phyloP scores from a whole-genome alignment of 2,888 invertebrate genomes.

The Trichogramma evanescens region DNA sequence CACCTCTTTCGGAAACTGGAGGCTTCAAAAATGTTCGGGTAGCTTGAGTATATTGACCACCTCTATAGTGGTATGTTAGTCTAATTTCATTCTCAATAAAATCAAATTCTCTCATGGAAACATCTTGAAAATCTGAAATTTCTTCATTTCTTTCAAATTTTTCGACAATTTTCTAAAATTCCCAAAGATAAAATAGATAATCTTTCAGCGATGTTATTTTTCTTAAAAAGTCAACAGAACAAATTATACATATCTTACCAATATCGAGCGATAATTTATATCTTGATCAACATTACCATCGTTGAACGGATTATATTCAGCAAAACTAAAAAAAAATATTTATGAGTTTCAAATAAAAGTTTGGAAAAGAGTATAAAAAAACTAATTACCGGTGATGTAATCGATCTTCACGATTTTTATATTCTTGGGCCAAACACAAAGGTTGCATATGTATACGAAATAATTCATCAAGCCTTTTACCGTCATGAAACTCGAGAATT shows the following conservation, averaged over 20 bases:
- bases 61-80: constrained; percentile 59
- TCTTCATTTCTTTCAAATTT: constrained; percentile 56
- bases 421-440: constrained; percentile 54
- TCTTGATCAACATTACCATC: constrained; percentile 6
- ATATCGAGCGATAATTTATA: constrained; percentile 27
- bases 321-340: constrained; percentile 32
- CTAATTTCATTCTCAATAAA: constrained; percentile 54
- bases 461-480: constrained; percentile 66
- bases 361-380: neutral
- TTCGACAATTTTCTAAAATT: constrained; percentile 54
- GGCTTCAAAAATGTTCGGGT: constrained; percentile 64
- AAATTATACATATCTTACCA: constrained; percentile 23
- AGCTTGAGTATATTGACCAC: constrained; percentile 56
- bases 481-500: constrained; percentile 50
- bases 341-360: no score
- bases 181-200: neutral
- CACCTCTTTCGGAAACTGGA: constrained; percentile 63
- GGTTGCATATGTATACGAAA: constrained; percentile 53
- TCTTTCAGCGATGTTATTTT: neutral
- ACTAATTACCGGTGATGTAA: constrained; percentile 34
- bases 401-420: constrained; percentile 53
- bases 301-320: constrained; percentile 37
- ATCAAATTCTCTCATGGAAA: constrained; percentile 61
- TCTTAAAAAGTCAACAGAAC: neutral
- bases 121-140: constrained; percentile 55